Evolutionary conservation across 2,113 vertebrate species (phyloP), one percentile per base, ranked within the genome.

Genomic region (Microtus pennsylvanicus): DNA sequence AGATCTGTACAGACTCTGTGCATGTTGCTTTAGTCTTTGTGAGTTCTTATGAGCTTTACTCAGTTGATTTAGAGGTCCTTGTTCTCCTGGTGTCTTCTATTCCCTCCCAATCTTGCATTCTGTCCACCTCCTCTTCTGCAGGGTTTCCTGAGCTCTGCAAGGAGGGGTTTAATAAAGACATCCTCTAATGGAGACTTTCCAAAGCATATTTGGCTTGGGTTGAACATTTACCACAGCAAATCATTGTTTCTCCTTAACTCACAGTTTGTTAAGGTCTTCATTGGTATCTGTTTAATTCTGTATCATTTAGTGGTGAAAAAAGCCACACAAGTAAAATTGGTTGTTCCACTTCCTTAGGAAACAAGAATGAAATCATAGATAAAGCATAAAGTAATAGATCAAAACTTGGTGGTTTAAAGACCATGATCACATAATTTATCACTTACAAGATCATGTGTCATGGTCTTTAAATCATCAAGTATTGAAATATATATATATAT

Each of bases 201-300:
- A 77, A 38, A 75, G 19, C 50, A 74, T 89, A 89, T 78, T 38
- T 82, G 35, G 13, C 47, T 95, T 33, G 11, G 2, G 69, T 26
- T 90, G 22, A 28, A 52, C 13, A 61, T 93, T 92, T 65, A 35
- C 33, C 26, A 10, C 63, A 47, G 7, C 50, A 76, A 89, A 86
- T 78, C 21, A 69, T 10, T 26, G 55, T 11, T 72, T 0, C 8
- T 70, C 19, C 17, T 75, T 16, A 91, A 21, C 8, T 67, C 28
- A 93, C 52, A 88, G 82, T 70, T 94, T 78, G 24, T 35, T 90
- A n/a, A 94, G 77, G 35, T 70, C 35, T 67, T 70, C 52, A 38
- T 80, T 6, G 77, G 6, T 4, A 65, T 17, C 6, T 90, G 2
- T 82, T 77, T 9, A 90, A 90, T 87, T 76, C 42, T 2, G 12